phyloP scores from a whole-genome alignment of 2,888 invertebrate genomes.

The Augiades crinisus region DNA sequence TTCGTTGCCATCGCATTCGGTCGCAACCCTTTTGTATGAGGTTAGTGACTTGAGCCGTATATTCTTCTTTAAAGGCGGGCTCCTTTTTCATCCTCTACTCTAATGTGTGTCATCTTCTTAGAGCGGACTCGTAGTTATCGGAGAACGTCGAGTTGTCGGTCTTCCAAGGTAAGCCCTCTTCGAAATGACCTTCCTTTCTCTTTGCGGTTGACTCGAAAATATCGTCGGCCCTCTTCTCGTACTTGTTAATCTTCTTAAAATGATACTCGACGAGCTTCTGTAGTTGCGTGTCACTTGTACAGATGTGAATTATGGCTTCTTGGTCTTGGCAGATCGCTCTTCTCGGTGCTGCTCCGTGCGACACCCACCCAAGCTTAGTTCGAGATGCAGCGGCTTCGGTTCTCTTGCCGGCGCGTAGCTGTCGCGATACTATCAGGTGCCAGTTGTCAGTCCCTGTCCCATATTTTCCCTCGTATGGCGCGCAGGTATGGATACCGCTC shows the following conservation, averaged over 20 bases:
- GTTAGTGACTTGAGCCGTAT: neutral
- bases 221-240: neutral
- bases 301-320: neutral
- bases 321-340: neutral
- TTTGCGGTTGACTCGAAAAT: neutral
- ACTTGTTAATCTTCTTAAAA: neutral
- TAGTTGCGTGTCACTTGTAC: neutral
- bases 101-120: neutral
- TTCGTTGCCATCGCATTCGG: neutral
- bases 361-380: conserved; percentile 9
- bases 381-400: conserved; percentile 12
- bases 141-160: neutral
- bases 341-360: neutral
- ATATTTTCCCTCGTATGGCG: neutral
- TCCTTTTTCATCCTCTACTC: neutral
- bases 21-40: conserved; percentile 2
- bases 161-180: neutral
- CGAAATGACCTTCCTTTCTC: neutral
- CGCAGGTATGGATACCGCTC: neutral
- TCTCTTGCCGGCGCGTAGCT: neutral
- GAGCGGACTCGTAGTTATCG: neutral
- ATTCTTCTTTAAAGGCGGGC: neutral
- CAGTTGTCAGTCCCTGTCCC: conserved; percentile 4
- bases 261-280: neutral
- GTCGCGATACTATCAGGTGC: conserved; percentile 5